Conservation (phyloP, 1,140 invertebrate genomes). For the Platyscapa corneri region DNA sequence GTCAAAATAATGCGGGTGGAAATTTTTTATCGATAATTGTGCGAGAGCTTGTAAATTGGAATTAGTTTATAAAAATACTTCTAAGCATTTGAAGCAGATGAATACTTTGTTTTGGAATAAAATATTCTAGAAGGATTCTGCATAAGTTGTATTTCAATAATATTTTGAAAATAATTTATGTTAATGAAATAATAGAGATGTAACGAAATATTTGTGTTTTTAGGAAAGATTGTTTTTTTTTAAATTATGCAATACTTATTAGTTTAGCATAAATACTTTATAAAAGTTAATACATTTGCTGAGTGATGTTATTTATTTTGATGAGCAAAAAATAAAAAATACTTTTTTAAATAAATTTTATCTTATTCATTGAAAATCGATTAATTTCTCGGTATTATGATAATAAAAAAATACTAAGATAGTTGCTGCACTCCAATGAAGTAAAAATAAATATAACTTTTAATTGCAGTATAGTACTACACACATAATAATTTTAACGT, state of each 20-base stretch:
- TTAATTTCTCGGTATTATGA: slow-evolving; percentile 49
- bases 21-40: background rate
- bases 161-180: no score
- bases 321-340: slow-evolving; percentile 46
- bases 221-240: background rate
- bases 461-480: background rate
- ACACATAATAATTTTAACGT: background rate
- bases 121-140: background rate
- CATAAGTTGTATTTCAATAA: background rate
- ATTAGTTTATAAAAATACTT: background rate
- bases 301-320: slow-evolving; percentile 48
- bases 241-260: background rate
- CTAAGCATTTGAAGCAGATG: background rate
- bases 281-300: background rate
- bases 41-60: background rate
- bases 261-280: background rate
- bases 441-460: background rate
- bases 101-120: no score
- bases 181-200: no score
- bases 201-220: no score
- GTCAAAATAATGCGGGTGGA: background rate
- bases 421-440: background rate
- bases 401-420: background rate
- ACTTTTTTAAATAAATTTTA: slow-evolving; percentile 53
- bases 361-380: slow-evolving; percentile 50